Percentiles rank a stretch among this genome's conserved stretches.
phyloP scores from a whole-genome alignment of 2,888 invertebrate genomes.

The Opisthograptis luteolata region DNA sequence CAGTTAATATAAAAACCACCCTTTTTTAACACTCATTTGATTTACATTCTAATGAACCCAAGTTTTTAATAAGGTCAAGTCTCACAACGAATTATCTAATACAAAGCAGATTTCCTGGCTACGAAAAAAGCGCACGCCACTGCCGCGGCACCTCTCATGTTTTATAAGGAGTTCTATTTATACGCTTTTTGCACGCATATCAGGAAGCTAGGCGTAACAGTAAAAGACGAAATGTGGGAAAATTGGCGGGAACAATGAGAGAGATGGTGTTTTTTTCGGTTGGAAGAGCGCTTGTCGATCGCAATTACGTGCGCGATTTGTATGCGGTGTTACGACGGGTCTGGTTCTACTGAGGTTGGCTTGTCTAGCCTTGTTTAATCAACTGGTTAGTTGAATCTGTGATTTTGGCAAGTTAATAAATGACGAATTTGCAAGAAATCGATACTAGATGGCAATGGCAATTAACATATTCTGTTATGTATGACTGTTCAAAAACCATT shows the following conservation, averaged over 20 bases:
- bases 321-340: conserved; percentile 60
- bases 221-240: conserved; percentile 82
- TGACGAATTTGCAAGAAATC: too few relatives aligned
- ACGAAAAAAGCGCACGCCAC: conserved; percentile 51
- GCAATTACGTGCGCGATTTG: conserved; percentile 73
- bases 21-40: too few relatives aligned
- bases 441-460: too few relatives aligned
- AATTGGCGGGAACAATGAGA: conserved; percentile 73
- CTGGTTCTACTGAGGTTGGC: conserved; percentile 34
- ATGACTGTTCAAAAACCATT: too few relatives aligned
- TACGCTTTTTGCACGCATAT: conserved; percentile 72
- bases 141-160: conserved; percentile 48
- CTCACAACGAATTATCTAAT: conserved; percentile 56
- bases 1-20: too few relatives aligned
- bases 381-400: too few relatives aligned
- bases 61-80: conserved; percentile 43
- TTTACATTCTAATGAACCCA: too few relatives aligned
- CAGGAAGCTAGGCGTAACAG: conserved; percentile 79
- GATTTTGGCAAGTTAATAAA: too few relatives aligned
- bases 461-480: too few relatives aligned
- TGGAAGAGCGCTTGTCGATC: conserved; percentile 78
- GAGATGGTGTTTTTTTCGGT: conserved; percentile 76
- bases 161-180: conserved; percentile 75
- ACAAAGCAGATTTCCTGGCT: conserved; percentile 53
- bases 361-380: conserved; percentile 36